Evolutionary conservation across 2,888 invertebrate genomes (phyloP), one percentile per base, ranked within the genome.

Genomic region (Drosophila putrida): DNA sequence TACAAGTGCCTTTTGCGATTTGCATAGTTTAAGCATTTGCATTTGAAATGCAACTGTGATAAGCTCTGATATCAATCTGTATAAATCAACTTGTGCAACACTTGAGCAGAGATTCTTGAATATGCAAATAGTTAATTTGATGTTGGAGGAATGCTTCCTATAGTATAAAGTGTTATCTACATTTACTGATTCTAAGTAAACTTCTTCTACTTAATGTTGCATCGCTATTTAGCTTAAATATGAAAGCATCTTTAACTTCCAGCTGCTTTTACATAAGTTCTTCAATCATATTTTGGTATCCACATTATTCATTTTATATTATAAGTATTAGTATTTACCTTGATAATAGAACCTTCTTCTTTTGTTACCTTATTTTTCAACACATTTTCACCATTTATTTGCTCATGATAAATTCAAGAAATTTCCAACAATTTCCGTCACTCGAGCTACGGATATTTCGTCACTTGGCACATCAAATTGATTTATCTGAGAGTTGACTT

Each of bases 1-100:
- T 51, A 13, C 41, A 67, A 63, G 49, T 65, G 66, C 59, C 31
- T 15, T 55, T 57, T 78, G 67, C 57, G 59, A 88, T 88, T 82
- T 88, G 79, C 75, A 81, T 81, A 58, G 54, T 53, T 71, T 75
- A 15, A 59, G 61, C 71, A 71, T 53, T 53, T 39, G n/a, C n/a
- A 28, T 46, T 50, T 25, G 36, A 20, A 13, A 50, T 46, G 20
- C 47, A 43, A 50, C 38, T 15, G 28, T 35, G 50, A 51, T 41
- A 46, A 51, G 62, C 41, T 49, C 33, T 9, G 15, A 33, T 41
- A 69, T 39, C 46, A 50, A 28, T 60, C 43, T 39, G 47, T 25
- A 15, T 60, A 70, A 69, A 69, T 54, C 70, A 41, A 44, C 33
- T 69, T n/a, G 33, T 27, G 5, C 15, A 38, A 25, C 20, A 31